phyloP scores from a whole-genome alignment of 2,113 vertebrate genomes.

The Echinops telfairi region DNA sequence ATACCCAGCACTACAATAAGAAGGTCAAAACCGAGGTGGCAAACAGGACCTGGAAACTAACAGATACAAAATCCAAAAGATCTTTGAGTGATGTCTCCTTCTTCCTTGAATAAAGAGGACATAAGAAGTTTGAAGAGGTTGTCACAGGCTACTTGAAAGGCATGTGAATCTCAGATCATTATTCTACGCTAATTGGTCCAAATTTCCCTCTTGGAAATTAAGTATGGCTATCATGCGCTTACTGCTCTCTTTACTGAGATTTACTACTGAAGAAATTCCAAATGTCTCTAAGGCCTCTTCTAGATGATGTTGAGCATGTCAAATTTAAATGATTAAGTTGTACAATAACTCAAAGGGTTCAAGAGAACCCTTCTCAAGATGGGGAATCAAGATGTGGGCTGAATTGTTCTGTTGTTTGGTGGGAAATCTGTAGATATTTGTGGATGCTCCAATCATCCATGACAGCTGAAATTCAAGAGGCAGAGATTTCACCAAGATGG shows the following conservation, averaged over 20 bases:
- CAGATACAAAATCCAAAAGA: slow-evolving; percentile 1
- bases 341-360: not conserved
- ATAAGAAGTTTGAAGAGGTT: not conserved
- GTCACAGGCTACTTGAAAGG: not conserved
- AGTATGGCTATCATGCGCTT: not conserved
- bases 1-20: not conserved
- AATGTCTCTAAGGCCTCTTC: not conserved
- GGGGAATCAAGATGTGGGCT: not conserved
- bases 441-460: not conserved
- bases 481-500: not conserved
- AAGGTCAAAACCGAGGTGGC: not conserved
- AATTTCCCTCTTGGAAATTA: not conserved
- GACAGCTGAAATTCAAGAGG: not conserved
- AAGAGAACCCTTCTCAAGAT: not conserved
- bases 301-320: not conserved
- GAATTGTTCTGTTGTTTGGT: not conserved
- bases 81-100: not conserved
- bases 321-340: slow-evolving; percentile 6
- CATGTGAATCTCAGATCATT: not conserved
- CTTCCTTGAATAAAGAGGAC: not conserved
- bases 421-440: not conserved
- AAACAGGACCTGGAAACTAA: not conserved
- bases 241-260: too few species aligned
- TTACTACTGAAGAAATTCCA: too few species aligned
- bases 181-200: not conserved